Evolutionary conservation across 37 sponge, comb jelly and placozoan species (phyloP).

Genomic region (Mnemiopsis leidyi): DNA sequence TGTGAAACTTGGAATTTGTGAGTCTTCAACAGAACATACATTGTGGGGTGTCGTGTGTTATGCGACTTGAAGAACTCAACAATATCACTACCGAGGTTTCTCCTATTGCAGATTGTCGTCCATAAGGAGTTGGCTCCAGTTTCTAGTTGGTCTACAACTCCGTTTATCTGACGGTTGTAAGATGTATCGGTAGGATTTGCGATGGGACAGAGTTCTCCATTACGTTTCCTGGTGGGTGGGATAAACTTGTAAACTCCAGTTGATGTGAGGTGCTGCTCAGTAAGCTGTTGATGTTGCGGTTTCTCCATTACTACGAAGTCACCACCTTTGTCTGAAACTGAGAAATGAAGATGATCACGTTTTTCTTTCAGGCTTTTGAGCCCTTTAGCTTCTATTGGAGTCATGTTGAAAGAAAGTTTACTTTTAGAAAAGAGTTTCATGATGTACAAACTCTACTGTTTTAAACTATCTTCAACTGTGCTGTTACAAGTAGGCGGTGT

Average conservation of each 20-base stretch:
- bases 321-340: slow-evolving; percentile 6
- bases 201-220: not conserved
- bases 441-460: no score
- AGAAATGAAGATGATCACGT: no score
- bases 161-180: not conserved
- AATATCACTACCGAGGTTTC: not conserved
- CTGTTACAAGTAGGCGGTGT: no score
- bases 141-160: not conserved
- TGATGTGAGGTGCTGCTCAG: not conserved
- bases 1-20: not conserved
- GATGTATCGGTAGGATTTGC: not conserved
- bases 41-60: not conserved
- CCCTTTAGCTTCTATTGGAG: no score
- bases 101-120: not conserved
- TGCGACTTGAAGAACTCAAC: not conserved
- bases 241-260: not conserved
- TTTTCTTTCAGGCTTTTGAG: no score
- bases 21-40: not conserved
- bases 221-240: not conserved
- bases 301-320: not conserved
- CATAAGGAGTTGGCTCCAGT: not conserved
- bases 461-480: no score
- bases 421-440: no score
- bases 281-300: not conserved
- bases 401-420: no score